A percentile compares a stretch with the other conserved stretches of the same genome.
Evolutionary conservation across 2,113 vertebrate genomes (phyloP).

Genomic region (Takifugu bimaculatus): DNA sequence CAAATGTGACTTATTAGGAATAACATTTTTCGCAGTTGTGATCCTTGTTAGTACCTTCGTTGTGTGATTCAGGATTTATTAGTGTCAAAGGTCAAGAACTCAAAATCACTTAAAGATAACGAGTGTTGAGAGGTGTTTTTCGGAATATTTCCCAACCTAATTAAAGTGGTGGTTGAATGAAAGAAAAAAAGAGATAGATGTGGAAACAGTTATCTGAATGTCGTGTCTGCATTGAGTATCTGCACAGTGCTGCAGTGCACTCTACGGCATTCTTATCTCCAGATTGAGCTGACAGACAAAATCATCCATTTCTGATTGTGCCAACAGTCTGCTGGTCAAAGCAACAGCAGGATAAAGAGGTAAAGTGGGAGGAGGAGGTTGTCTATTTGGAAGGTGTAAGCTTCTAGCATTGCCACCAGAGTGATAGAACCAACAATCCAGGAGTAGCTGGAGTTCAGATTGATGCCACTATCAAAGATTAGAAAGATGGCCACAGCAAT

Average conservation of each 20-base stretch:
- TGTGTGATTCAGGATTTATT: too few relatives aligned
- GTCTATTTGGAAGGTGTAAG: slow-evolving; percentile 94
- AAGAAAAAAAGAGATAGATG: too few relatives aligned
- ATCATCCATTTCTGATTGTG: not conserved
- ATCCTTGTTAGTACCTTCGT: slow-evolving; percentile 1
- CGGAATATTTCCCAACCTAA: too few relatives aligned
- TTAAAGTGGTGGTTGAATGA: too few relatives aligned
- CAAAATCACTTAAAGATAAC: too few relatives aligned
- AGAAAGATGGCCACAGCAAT: slow-evolving; percentile 93
- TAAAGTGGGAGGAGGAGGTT: slow-evolving; percentile 94
- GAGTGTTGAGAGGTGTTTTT: too few relatives aligned
- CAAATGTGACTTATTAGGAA: slow-evolving; percentile 19
- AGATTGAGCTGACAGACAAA: not conserved
- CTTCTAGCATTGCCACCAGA: slow-evolving; percentile 90
- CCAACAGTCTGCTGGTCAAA: slow-evolving; percentile 62
- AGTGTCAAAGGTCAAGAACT: too few relatives aligned
- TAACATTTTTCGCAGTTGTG: too few relatives aligned
- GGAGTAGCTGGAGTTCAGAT: slow-evolving; percentile 87
- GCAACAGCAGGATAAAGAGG: slow-evolving; percentile 90
- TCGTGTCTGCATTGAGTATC: too few relatives aligned
- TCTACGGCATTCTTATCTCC: not conserved
- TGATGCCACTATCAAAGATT: slow-evolving; percentile 86
- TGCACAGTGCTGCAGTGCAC: too few relatives aligned
- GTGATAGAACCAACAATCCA: slow-evolving; percentile 90
- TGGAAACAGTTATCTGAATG: too few relatives aligned